Evolutionary conservation across 2,888 invertebrate genomes (phyloP).

Genomic region (Agriopis aurantiaria): DNA sequence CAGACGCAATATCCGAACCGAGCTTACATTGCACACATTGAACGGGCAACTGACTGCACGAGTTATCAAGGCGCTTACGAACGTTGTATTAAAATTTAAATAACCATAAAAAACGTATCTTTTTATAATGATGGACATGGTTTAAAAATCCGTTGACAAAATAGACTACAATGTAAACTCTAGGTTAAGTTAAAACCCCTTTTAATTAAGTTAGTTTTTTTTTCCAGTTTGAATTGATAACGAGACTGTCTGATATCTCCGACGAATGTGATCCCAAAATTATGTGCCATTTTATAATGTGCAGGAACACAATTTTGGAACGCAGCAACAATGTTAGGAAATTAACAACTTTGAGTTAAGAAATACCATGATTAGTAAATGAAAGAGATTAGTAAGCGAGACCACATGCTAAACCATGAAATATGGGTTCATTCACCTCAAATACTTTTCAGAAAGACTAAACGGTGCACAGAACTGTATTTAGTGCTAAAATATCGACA

Average conservation of each 20-base stretch:
- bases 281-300: conserved; percentile 4
- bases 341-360: conserved; percentile 10
- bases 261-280: conserved; percentile 23
- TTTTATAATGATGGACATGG: too few relatives aligned
- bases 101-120: too few relatives aligned
- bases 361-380: conserved; percentile 27
- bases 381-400: conserved; percentile 23
- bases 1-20: background rate
- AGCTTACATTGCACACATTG: too few relatives aligned
- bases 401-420: conserved; percentile 27
- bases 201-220: too few relatives aligned
- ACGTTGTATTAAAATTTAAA: too few relatives aligned
- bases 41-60: too few relatives aligned
- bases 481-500: background rate
- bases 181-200: too few relatives aligned
- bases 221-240: background rate
- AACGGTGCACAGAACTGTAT: background rate
- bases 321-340: conserved; percentile 3
- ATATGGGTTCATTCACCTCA: background rate
- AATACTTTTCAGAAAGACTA: conserved; percentile 6
- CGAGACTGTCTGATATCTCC: conserved; percentile 20
- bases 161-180: too few relatives aligned
- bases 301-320: conserved; percentile 16
- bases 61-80: too few relatives aligned
- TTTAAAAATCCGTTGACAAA: too few relatives aligned